These are phyloP conservation scores for Telenomus remus DNA, from an alignment of 1,140 invertebrate genomes.

Conservation along the genomic window DNA sequence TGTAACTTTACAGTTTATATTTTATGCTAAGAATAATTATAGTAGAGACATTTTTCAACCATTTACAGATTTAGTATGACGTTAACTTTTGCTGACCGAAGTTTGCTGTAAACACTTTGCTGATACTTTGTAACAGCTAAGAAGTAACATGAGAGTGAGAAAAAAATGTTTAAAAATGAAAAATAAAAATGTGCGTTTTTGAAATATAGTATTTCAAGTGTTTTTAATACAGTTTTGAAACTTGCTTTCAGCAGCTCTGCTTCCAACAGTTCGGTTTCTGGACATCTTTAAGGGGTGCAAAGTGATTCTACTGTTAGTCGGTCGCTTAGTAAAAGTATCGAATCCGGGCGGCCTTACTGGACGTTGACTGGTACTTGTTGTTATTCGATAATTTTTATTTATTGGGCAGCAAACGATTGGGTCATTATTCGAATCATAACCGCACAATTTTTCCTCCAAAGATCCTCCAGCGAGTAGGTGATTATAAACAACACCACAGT, in stretches of 20 bases:
- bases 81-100: too few relatives aligned
- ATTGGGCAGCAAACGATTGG: constrained; percentile 67
- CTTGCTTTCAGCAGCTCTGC: constrained; percentile 33
- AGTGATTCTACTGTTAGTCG: neutral
- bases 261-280: neutral
- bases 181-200: constrained; percentile 2
- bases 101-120: too few relatives aligned
- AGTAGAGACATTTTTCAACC: too few relatives aligned
- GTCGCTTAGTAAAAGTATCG: too few relatives aligned
- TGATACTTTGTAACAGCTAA: too few relatives aligned
- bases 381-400: neutral
- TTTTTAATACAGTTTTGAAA: neutral
- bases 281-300: neutral
- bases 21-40: too few relatives aligned
- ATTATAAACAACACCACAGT: constrained; percentile 60
- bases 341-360: neutral
- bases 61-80: too few relatives aligned
- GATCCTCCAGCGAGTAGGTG: constrained; percentile 52
- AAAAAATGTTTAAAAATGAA: neutral
- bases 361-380: neutral
- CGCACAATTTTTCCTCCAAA: constrained; percentile 43
- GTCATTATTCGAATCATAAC: constrained; percentile 23
- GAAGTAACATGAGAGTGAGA: too few relatives aligned
- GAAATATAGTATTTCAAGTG: neutral
- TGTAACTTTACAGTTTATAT: too few relatives aligned